Evolutionary conservation across 2,888 invertebrate species (phyloP), one percentile per base, ranked within the genome.

Genomic region (Nomada fucata): DNA sequence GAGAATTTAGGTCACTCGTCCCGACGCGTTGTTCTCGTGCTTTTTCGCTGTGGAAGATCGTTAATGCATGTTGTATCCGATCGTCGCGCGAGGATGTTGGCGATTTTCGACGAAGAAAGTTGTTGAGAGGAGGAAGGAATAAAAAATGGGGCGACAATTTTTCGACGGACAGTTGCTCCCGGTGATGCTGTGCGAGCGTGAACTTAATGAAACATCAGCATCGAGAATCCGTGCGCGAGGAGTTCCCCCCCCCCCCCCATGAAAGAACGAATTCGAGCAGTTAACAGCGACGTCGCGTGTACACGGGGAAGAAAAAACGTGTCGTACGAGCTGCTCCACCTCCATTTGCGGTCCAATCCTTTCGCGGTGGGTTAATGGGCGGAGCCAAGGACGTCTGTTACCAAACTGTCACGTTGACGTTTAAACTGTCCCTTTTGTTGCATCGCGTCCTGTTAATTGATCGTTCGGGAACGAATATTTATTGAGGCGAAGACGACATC

Each of bases 321-420:
- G 50, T 67, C 70, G 67, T 75, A 65, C 55, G 65, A 64, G 59
- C 71, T 57, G 78, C 75, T 82, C 83, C 83, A 86, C 82, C 83
- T 87, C 86, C 80, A 63, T 60, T 61, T 61, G 47, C 69, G 82
- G 82, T 84, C 70, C 77, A 85, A 73, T 79, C 83, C 83, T 84
- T 86, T 83, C 82, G 83, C 59, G 70, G 72, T 76, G 69, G 64
- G 77, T 82, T 81, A 71, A 82, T 86, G 86, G 87, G 87, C 83
- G 87, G 83, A 76, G 84, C 81, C 69, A 86, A 83, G 82, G 68
- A 84, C 72, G 73, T 78, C 77, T 70, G 75, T 75, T 83, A 76
- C 69, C 70, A 77, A 86, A 79, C 70, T 84, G 83, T 82, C 84
- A 69, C 73, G 53, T 23, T 53, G 67, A 78, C 18, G 60, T 73